Base-by-base conservation (phyloP, 1,140 invertebrate species). In the Venustaconcha ellipsiformis region DNA sequence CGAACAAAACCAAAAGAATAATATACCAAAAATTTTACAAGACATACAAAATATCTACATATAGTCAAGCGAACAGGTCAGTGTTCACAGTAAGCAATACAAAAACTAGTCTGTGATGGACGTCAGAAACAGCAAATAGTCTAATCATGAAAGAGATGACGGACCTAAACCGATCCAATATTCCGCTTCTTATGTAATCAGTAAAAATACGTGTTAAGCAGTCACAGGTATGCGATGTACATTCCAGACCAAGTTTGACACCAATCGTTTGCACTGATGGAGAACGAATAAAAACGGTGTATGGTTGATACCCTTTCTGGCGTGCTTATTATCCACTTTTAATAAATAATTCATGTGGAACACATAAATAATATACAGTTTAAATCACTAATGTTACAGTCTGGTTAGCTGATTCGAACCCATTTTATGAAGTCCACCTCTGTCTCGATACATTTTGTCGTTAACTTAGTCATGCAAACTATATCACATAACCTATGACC, bases 401-500 rank as follows among this genome's bases (percentile, higher is more conserved):
- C 59, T n/a, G 8, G 18, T 2, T 23, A 62, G 6, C 23, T 12
- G 18, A n/a, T 0, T 62, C 18, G 18, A 23, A 11, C 1, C 18
- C 23, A 62, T 62, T n/a, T n/a, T 5, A 62, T 8, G 14, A 18
- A 62, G 18, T 8, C 18, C 8, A n/a, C 23, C 6, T 8, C 8
- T 8, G 23, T 62, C 18, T 14, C 6, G 59, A 62, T 62, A 62
- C 59, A 23, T n/a, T 62, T 62, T 62, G 18, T 62, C 59, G 23
- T 23, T 62, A 14, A 62, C 18, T n/a, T n/a, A 12, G 59, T 18
- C 18, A n/a, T 18, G 23, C 67, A 58, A 26, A 69, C 67, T 69
- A 58, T 69, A 23, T 30, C 67, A 6, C 67, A 26, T 69, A 58
- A 69, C 67, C 67, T 69, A 14, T 69, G 67, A 69, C 67, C 67